Conservation (phyloP, 2,888 invertebrate genomes). For the Eupithecia insigniata region DNA sequence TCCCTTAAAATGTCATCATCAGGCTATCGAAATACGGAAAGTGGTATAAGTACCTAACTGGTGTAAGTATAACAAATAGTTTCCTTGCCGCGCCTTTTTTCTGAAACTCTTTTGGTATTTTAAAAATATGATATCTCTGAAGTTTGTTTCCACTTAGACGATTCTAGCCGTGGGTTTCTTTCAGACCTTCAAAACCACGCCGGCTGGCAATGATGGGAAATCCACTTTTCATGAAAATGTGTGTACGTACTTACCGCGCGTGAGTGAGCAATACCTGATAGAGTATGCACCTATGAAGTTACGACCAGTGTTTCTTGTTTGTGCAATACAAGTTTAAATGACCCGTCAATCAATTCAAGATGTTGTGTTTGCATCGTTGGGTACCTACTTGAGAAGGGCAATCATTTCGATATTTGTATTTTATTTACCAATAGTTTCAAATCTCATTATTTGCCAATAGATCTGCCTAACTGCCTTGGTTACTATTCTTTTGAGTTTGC, state of each 20-base stretch:
- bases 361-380: not conserved
- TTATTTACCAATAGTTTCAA: not conserved
- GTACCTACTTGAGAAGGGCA: not conserved
- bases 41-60: too few relatives aligned
- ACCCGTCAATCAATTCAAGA: constrained; percentile 18
- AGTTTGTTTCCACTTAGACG: not conserved
- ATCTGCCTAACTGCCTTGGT: not conserved
- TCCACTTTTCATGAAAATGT: not conserved
- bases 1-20: not conserved
- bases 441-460: not conserved
- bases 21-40: not conserved
- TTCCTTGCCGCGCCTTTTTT: not conserved
- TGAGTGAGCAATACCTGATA: not conserved
- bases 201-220: not conserved
- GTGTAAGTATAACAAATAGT: too few relatives aligned
- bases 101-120: not conserved
- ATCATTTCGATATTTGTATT: constrained; percentile 1
- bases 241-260: too few relatives aligned
- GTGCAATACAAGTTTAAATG: constrained; percentile 18
- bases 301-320: constrained; percentile 24
- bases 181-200: not conserved
- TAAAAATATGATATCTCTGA: not conserved
- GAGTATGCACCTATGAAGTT: constrained; percentile 19
- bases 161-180: not conserved
- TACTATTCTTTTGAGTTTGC: not conserved